Evolutionary conservation across 2,888 invertebrate species (phyloP), one percentile per base, ranked within the genome.

Genomic region (Monoplex corrugatus): DNA sequence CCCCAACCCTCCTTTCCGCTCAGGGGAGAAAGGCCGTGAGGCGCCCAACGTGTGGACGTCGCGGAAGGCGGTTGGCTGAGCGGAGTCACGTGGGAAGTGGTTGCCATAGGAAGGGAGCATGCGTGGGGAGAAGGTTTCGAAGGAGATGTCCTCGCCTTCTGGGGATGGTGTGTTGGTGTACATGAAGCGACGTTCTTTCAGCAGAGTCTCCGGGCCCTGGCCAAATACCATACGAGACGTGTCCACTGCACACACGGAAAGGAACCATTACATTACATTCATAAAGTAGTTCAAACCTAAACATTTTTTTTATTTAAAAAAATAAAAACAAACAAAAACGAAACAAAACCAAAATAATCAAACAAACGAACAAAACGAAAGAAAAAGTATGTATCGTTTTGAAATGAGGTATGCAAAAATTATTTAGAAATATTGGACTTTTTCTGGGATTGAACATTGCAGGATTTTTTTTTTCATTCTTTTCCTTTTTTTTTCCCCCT

Each of bases 41-140:
- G 86, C 63, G 84, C 83, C 86, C 23, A 89, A 35, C 3, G 91
- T 91, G 85, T 89, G 89, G 3, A 87, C 89, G n/a, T 88, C 91
- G 23, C 85, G 78, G 83, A 50, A 83, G 87, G 63, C 83, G 40
- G 87, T 82, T 35, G 88, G 88, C 28, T 50, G 82, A 35, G 28
- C 63, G 44, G 32, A 44, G 83, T 45, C 63, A 80, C 80, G 83
- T 43, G 83, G 28, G 3, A 87, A 80, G 16, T 84, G 82, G 38
- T 89, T 82, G 35, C 78, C 50, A 19, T 88, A 88, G 50, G 85
- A 80, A n/a, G 91, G 90, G 43, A 90, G 91, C 38, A 89, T 88
- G 35, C 90, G 90, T 45, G 92, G 92, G 23, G 91, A 89, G 89
- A 92, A 92, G 13, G 92, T 92, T 57, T 92, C 89, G 80, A 92